phyloP scores from a whole-genome alignment of 1,140 invertebrate genomes.

The Sinella curviseta region DNA sequence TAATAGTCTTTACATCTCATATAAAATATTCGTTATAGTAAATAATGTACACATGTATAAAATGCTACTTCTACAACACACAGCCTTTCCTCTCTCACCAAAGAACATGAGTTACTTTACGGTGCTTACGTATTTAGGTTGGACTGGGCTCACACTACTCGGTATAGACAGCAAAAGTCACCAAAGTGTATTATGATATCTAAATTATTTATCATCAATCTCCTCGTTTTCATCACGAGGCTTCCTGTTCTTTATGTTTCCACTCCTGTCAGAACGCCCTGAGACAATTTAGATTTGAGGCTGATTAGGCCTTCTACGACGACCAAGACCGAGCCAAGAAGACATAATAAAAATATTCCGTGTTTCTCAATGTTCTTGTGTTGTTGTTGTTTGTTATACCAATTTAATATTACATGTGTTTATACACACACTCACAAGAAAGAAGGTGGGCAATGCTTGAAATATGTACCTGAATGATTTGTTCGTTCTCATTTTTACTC shows the following conservation, averaged over 20 bases:
- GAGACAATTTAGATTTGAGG: conserved; percentile 13
- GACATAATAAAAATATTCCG: no score
- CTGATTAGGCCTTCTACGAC: no score
- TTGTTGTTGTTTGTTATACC: neutral
- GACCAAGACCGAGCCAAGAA: neutral
- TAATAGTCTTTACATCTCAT: no score
- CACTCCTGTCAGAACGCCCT: conserved; percentile 15
- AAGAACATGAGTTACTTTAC: no score
- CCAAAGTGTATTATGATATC: conserved; percentile 18
- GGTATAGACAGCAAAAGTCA: neutral
- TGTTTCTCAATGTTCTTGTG: neutral
- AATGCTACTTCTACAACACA: no score
- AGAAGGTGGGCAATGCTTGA: neutral
- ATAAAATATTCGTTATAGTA: no score
- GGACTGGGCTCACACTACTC: neutral
- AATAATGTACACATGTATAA: no score
- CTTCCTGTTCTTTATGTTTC: conserved; percentile 17
- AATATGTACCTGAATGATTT: neutral
- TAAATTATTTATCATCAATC: conserved; percentile 22
- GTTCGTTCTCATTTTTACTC: neutral
- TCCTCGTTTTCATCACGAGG: conserved; percentile 17
- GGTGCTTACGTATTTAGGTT: neutral
- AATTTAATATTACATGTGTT: neutral
- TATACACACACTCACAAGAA: neutral
- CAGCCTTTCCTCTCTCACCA: no score